These are phyloP conservation scores for Pongo pygmaeus DNA, from an alignment of 2,113 vertebrate genomes.

Conservation along the genomic window DNA sequence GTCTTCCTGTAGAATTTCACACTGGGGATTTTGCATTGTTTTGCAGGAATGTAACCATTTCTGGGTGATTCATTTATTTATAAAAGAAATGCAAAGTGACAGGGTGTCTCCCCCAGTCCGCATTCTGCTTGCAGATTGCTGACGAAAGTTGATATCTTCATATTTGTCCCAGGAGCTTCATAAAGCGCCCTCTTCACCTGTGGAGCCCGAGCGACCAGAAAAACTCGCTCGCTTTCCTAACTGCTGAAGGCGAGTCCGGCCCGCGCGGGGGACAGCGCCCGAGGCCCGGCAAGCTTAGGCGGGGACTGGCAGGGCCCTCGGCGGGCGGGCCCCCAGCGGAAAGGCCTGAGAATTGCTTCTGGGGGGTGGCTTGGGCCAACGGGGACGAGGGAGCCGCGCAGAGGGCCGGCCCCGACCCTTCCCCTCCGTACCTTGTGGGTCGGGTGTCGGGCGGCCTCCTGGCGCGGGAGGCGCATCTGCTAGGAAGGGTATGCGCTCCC, in stretches of 20 bases:
- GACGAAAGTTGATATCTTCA: not conserved
- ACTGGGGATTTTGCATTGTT: conserved; percentile 37
- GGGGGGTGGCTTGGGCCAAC: not conserved
- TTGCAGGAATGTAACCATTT: conserved; percentile 8
- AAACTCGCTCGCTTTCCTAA: not conserved
- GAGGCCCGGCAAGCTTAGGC: not conserved
- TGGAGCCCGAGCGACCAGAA: not conserved
- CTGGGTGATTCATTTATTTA: not conserved
- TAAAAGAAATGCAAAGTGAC: not conserved
- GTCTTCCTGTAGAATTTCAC: not conserved
- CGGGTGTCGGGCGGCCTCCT: not conserved
- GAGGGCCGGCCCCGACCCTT: not conserved
- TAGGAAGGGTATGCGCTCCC: not conserved
- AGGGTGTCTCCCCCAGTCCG: not conserved
- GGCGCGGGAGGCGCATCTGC: not conserved
- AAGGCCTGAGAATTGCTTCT: not conserved
- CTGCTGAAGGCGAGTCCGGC: not conserved
- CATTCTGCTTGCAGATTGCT: not conserved
- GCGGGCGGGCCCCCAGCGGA: not conserved
- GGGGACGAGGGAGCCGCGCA: no score
- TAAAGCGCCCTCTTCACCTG: conserved; percentile 61
- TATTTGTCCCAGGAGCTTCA: not conserved
- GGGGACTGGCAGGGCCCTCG: not conserved
- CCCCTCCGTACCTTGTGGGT: not conserved
- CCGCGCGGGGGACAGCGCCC: not conserved